Evolutionary conservation across 2,113 vertebrate genomes (phyloP).

Genomic region (Climacteris rufus): DNA sequence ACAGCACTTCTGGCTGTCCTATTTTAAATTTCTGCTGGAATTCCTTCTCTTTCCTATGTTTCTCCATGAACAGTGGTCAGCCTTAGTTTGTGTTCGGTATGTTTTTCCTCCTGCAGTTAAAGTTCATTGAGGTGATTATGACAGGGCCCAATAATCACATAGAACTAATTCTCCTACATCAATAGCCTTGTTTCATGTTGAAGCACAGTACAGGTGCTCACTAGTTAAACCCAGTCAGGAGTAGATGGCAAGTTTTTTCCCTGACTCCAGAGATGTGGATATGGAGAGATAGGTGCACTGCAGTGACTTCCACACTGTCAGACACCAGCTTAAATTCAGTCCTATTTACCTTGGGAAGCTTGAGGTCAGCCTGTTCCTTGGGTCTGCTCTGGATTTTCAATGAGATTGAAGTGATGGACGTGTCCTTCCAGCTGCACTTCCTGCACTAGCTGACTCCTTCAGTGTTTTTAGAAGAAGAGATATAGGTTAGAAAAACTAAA

Average conservation of each 20-base stretch:
- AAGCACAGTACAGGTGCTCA: background rate
- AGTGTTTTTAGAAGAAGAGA: background rate
- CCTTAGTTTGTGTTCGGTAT: background rate
- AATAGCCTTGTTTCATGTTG: background rate
- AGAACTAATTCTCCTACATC: background rate
- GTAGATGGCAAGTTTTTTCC: background rate
- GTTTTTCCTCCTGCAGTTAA: background rate
- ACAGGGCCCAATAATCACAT: background rate
- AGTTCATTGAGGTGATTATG: background rate
- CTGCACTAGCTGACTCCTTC: background rate
- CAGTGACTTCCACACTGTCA: background rate
- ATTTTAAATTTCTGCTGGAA: background rate
- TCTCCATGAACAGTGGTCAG: background rate
- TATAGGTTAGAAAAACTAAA: background rate
- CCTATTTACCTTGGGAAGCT: background rate
- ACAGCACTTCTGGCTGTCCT: background rate
- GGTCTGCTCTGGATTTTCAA: background rate
- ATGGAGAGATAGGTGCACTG: fast-evolving
- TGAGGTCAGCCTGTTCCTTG: background rate
- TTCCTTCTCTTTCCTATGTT: background rate
- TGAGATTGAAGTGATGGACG: background rate
- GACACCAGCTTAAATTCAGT: background rate
- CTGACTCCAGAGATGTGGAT: background rate
- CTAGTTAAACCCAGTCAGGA: background rate
- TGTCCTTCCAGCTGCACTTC: background rate